Base-by-base conservation (phyloP, 1,140 invertebrate species). In the Aphaenogaster floridana region DNA sequence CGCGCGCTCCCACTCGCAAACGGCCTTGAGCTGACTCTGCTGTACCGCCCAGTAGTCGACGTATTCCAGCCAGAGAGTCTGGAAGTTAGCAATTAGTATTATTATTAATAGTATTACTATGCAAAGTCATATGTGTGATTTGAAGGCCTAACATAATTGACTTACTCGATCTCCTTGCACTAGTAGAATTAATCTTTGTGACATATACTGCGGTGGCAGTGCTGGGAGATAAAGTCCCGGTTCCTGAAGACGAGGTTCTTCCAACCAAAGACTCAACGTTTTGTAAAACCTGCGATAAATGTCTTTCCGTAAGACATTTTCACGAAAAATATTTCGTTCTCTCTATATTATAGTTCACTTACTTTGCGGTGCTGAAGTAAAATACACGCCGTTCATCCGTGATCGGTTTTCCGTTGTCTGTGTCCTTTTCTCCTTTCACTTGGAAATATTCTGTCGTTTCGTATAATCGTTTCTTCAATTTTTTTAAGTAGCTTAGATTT, bases 231-330 rank as follows among this genome's bases (percentile, higher is more conserved):
- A 97, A 4, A 98, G 92, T 39, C 96, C 96, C 2, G 96, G 94
- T 92, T 97, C 97, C 92, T 97, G 97, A 6, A 98, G 95, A 86
- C 97, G 95, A 6, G 97, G 97, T 92, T 98, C 98, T 92, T 98
- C 97, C 68, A 98, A 93, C 98, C 98, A 98, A 2, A 98, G 94
- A 3, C 95, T 95, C 87, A 97, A 97, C 8, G 97, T 97, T 93
- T 96, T 96, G 92, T 97, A 97, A 57, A 97, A 94, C 77, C 96
- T 97, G 66, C 63, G 94, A 80, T 69, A 64, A 69, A 54, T 28
- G 39, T 34, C 28, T 28, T 69, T 68, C 15, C 28, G 6, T 77
- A 86, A 69, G 34, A 63, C 57, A 57, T 34, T 17, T 85, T 45
- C 17, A 28, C n/a, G 0, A 28, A 77, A 57, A 39, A 63, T 48